Conservation (phyloP, 2,113 vertebrate genomes). For the Ctenomys sociabilis region DNA sequence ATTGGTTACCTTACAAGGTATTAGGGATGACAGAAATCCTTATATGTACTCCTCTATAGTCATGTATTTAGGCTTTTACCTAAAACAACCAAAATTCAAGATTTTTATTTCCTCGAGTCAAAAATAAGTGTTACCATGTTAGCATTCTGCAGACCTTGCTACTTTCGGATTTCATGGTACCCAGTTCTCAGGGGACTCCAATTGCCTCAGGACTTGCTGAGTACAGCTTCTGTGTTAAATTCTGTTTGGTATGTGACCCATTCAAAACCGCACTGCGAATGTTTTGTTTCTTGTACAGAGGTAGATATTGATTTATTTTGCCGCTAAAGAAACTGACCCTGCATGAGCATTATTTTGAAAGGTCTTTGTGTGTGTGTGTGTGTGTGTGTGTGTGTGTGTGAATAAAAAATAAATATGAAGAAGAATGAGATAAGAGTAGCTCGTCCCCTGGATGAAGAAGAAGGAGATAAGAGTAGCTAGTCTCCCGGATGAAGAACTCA, state of each 20-base stretch:
- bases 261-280: not conserved
- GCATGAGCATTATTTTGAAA: conserved; percentile 38
- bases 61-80: not conserved
- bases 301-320: conserved; percentile 31
- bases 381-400: not conserved
- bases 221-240: not conserved
- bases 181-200: not conserved
- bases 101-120: not conserved
- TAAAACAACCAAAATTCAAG: conserved; percentile 2
- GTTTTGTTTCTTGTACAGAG: conserved; percentile 20
- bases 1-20: not conserved
- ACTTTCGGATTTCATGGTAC: not conserved
- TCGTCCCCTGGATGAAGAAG: not conserved
- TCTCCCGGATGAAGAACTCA: not conserved
- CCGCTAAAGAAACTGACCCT: not conserved
- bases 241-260: not conserved
- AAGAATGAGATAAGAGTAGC: not conserved
- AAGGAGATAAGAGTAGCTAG: conserved; percentile 9
- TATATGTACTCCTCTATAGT: not conserved
- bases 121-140: not conserved
- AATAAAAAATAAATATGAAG: not conserved
- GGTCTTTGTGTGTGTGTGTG: not conserved
- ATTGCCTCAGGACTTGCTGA: not conserved
- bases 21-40: not conserved
- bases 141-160: not conserved